Evolutionary conservation across 1,140 invertebrate genomes (phyloP).

Genomic region (Nylanderia fulva): DNA sequence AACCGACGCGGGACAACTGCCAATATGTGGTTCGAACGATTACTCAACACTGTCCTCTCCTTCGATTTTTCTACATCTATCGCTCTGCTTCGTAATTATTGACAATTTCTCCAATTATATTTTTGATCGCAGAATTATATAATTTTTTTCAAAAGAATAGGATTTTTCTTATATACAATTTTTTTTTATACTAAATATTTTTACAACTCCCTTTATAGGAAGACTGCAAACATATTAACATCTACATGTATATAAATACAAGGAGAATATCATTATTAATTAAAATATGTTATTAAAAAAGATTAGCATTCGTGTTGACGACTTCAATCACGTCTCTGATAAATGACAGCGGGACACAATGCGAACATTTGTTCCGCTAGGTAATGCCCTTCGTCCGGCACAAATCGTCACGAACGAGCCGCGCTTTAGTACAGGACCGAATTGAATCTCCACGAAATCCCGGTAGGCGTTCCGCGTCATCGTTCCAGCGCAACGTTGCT

Average conservation of each 20-base stretch:
- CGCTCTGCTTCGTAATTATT: background rate
- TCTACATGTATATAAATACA: no score
- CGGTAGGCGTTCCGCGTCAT: slow-evolving; percentile 70
- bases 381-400: slow-evolving; percentile 46
- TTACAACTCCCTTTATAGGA: background rate
- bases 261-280: background rate
- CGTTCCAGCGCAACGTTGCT: slow-evolving; percentile 64
- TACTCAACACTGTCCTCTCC: slow-evolving; percentile 35
- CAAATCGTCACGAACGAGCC: slow-evolving; percentile 70
- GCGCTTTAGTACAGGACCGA: slow-evolving; percentile 59
- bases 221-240: background rate
- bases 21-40: slow-evolving; percentile 58
- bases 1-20: slow-evolving; percentile 70
- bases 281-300: background rate
- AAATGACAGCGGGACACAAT: slow-evolving; percentile 22
- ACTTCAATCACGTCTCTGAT: background rate
- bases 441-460: slow-evolving; percentile 75
- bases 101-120: background rate
- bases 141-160: background rate
- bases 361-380: slow-evolving; percentile 5
- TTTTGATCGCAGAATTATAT: background rate
- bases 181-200: background rate
- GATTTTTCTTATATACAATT: background rate
- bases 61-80: background rate
- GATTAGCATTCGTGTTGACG: background rate